These are phyloP conservation scores for Diadumene lineata DNA, from an alignment of 92 coral and sea anemone species.

Conservation along the genomic window DNA sequence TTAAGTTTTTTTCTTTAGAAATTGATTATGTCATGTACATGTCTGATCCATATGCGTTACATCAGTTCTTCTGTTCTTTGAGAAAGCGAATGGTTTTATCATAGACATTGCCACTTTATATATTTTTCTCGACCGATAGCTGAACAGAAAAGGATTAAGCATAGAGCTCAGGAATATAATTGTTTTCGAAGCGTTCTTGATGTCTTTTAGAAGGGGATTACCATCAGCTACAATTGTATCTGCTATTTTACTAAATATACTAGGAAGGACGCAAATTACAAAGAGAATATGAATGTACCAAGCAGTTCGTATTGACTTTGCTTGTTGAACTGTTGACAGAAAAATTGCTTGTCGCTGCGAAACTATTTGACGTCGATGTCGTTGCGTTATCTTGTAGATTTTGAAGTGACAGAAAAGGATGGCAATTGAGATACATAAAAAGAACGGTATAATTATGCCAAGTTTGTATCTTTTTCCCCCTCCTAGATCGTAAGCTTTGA, in stretches of 20 bases:
- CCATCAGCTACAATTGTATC: not conserved
- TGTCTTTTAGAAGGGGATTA: not conserved
- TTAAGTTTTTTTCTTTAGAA: not conserved
- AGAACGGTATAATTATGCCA: not conserved
- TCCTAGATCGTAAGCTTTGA: not conserved
- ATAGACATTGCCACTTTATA: not conserved
- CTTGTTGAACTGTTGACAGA: slow-evolving; percentile 5
- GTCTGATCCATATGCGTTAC: not conserved
- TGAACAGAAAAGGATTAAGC: not conserved
- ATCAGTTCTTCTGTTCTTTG: not conserved
- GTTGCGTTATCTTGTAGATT: slow-evolving; percentile 6
- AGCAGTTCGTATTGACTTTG: not conserved
- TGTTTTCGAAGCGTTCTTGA: not conserved
- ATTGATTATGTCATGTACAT: not conserved
- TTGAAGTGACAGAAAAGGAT: slow-evolving; percentile 6
- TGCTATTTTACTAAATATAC: not conserved
- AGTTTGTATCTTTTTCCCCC: not conserved
- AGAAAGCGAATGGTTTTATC: not conserved
- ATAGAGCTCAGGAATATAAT: not conserved
- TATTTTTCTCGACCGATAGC: not conserved
- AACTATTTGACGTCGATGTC: slow-evolving; percentile 26
- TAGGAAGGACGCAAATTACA: slow-evolving; percentile 15
- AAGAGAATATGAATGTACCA: slow-evolving; percentile 5
- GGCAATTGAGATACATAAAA: not conserved
- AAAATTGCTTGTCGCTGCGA: slow-evolving; percentile 10